Evolutionary conservation across 2,888 invertebrate species (phyloP), one percentile per base, ranked within the genome.

Genomic region (Holacanthella duospinosa): DNA sequence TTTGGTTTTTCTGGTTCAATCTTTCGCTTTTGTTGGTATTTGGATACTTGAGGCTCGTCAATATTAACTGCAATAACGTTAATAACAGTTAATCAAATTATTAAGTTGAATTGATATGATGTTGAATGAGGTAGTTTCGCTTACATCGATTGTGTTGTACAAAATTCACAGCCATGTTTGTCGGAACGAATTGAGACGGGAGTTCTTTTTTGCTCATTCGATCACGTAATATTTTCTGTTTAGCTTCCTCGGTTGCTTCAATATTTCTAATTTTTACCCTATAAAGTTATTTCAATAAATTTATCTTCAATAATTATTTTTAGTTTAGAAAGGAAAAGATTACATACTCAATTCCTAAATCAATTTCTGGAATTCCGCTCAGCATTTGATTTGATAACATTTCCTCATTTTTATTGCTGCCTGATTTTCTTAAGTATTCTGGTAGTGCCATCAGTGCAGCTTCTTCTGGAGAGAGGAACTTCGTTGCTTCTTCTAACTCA

Each of bases 371-470:
- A 71, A 99, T 99, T 43, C 99, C 99, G 75, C 93, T 96, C 2
- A 99, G 81, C 99, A 99, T 99, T 82, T 99, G 97, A 82, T 97
- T 96, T 2, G 97, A 97, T 74, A 99, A 84, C 93, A 99, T 96
- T 80, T 99, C 99, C 78, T 99, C 97, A 1, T 92, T 94, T 75
- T 88, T 83, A 74, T 91, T 89, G 0, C 88, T 85, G 0, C 91
- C 88, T 1, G 92, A 89, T 64, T 88, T 85, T 65, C 93, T 81
- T 60, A 95, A 80, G 77, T 93, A 88, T 73, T 92, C 89, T 1
- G 96, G 95, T 21, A 96, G 82, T 1, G 93, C 88, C 71, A 87
- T 85, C 55, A 95, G 78, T 0, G 93, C 93, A 26, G 92, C 92
- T 79, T 93, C 93, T 78, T 93, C 93, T 0, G 92, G 91, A 53